A percentile compares a stretch with the other conserved stretches of the same genome.
These are phyloP conservation scores for Epizoanthus rinbou DNA, from an alignment of 92 coral and sea anemone species.

Conservation along the genomic window DNA sequence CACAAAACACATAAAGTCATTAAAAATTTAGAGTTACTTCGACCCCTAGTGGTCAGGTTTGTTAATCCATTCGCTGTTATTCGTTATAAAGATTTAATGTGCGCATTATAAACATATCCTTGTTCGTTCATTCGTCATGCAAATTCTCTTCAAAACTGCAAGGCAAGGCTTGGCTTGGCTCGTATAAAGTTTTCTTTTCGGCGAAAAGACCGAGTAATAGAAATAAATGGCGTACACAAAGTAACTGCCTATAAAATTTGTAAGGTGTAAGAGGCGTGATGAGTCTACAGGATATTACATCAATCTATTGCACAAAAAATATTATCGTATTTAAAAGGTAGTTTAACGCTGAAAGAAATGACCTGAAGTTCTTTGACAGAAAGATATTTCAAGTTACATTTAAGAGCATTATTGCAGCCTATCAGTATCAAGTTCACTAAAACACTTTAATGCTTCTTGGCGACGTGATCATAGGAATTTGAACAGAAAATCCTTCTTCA, in stretches of 20 bases:
- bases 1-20: slow-evolving; percentile 5
- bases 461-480: background rate
- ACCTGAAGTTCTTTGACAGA: background rate
- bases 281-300: background rate
- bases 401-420: background rate
- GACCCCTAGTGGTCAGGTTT: background rate
- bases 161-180: background rate
- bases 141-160: background rate
- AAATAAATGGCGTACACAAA: background rate
- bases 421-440: no score
- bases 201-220: background rate
- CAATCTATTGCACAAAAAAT: background rate
- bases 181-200: background rate
- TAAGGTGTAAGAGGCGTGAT: background rate
- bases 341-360: background rate
- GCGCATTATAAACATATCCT: background rate
- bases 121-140: slow-evolving; percentile 1
- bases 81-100: slow-evolving; percentile 22
- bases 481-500: background rate
- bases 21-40: slow-evolving; percentile 12
- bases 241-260: background rate
- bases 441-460: background rate
- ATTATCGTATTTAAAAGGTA: background rate
- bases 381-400: background rate
- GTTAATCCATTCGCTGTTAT: background rate